phyloP scores from a whole-genome alignment of 2,797 vertebrate genomes.

The Scarus forsteni region DNA sequence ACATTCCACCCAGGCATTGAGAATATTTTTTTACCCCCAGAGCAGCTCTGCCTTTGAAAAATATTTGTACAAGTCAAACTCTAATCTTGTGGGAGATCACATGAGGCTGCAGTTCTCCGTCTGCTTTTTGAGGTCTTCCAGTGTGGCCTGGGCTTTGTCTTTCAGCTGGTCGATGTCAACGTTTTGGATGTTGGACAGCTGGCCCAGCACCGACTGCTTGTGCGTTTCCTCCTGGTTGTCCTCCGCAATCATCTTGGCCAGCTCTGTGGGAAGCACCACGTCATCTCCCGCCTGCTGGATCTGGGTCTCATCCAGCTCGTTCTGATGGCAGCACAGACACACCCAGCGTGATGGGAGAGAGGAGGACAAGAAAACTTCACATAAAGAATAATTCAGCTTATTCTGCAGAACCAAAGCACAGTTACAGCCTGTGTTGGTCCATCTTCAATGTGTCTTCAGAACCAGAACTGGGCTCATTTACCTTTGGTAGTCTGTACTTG shows the following conservation, averaged over 20 bases:
- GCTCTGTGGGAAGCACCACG: constrained; percentile 92
- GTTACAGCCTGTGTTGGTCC: neutral
- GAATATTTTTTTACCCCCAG: constrained; percentile 59
- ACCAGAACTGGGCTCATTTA: constrained; percentile 64
- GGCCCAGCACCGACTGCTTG: constrained; percentile 93
- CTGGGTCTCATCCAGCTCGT: constrained; percentile 92
- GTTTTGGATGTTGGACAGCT: constrained; percentile 94
- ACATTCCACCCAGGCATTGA: constrained; percentile 55
- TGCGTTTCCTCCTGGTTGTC: constrained; percentile 94
- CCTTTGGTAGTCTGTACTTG: constrained; percentile 97
- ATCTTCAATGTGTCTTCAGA: neutral
- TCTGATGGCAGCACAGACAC: constrained; percentile 80
- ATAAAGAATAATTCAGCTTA: neutral
- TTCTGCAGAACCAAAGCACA: neutral
- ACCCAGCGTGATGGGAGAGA: constrained; percentile 6
- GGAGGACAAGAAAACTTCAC: neutral
- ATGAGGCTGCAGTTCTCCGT: constrained; percentile 95
- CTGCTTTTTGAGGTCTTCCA: constrained; percentile 96
- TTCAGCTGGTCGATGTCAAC: constrained; percentile 95
- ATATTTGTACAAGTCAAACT: constrained; percentile 58
- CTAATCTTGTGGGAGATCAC: constrained; percentile 81
- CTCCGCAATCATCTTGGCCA: constrained; percentile 98
- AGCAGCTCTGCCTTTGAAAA: constrained; percentile 70
- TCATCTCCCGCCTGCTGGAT: constrained; percentile 94
- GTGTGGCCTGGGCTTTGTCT: constrained; percentile 94